Evolutionary conservation across 1,140 invertebrate genomes (phyloP), one percentile per base, ranked within the genome.

Genomic region (Pentalonia nigronervosa): DNA sequence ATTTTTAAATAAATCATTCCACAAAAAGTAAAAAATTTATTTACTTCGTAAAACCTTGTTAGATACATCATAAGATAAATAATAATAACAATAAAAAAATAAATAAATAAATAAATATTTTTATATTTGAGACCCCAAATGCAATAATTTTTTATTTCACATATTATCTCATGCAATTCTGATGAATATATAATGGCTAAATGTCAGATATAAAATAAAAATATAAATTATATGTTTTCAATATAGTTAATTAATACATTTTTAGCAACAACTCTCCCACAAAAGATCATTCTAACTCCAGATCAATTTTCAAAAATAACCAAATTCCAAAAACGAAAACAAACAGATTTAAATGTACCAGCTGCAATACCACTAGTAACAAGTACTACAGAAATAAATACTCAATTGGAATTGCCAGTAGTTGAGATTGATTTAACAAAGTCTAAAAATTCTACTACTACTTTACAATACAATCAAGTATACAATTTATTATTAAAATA

Each of bases 221-320:
- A 67, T 25, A n/a, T n/a, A 30, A 76, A 2, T 76, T 17, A n/a
- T n/a, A n/a, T 76, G 56, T 76, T 67, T 45, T 90, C 9, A 90
- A 41, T 60, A 45, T 45, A 21, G 6, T 88, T 36, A 4, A 17
- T 48, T 50, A 21, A 50, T 21, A 67, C n/a, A n/a, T 45, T 86
- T 83, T 93, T 30, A 92, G 47, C 34, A 86, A 56, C 34, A 86
- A 50, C 25, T 41, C 4, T 36, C 4, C 34, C 48, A 36, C 47
- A 17, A 53, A 93, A 93, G 56, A 93, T 93, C 1, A 93, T 93
- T n/a, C 8, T 93, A 56, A 84, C 91, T 41, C 34, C 48, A 86
- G 91, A 93, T 86, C 45, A 93, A 56, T 93, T 93, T 93, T 93
- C 91, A 84, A 93, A 53, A 86, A 50, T 93, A n/a, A 84, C 48